Evolutionary conservation across 2,113 vertebrate genomes (phyloP).

Genomic region (Scortum barcoo): DNA sequence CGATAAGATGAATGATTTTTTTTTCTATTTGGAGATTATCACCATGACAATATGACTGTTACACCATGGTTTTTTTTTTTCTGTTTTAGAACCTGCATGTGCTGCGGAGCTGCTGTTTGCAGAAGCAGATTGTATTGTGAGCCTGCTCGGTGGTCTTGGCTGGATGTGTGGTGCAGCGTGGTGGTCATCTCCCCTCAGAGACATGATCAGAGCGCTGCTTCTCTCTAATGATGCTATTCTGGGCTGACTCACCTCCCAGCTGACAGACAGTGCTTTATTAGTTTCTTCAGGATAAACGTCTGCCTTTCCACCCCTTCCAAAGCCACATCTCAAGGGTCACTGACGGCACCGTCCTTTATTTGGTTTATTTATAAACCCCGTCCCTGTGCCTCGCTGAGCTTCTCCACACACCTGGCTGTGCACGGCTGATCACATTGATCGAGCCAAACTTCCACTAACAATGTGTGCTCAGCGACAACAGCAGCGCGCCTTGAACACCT

Average conservation of each 20-base stretch:
- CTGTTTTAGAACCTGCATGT: conserved; percentile 18
- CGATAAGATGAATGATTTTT: conserved; percentile 61
- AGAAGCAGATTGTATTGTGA: conserved; percentile 24
- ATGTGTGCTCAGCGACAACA: conserved; percentile 28
- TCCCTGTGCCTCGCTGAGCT: conserved; percentile 68
- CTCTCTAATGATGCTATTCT: conserved; percentile 80
- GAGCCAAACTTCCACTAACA: conserved; percentile 39
- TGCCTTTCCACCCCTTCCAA: conserved; percentile 77
- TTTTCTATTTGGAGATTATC: conserved; percentile 37
- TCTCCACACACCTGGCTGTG: conserved; percentile 72
- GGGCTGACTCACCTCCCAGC: conserved; percentile 81
- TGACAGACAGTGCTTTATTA: conserved; percentile 84
- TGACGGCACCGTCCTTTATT: conserved; percentile 70
- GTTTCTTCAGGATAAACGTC: conserved; percentile 84
- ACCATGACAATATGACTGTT: conserved; percentile 45
- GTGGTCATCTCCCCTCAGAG: conserved; percentile 73
- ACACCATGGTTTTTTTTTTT: conserved; percentile 2
- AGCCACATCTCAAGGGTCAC: conserved; percentile 81
- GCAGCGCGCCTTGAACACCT: conserved; percentile 12
- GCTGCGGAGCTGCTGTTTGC: conserved; percentile 35
- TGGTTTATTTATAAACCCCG: conserved; percentile 80
- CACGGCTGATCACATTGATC: conserved; percentile 68
- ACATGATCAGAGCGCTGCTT: conserved; percentile 76
- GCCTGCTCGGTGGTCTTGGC: conserved; percentile 52
- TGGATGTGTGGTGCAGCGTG: conserved; percentile 51